A percentile compares a stretch with the other conserved stretches of the same genome.
phyloP scores from a whole-genome alignment of 2,888 invertebrate species.

The Cerastis rubricosa region DNA sequence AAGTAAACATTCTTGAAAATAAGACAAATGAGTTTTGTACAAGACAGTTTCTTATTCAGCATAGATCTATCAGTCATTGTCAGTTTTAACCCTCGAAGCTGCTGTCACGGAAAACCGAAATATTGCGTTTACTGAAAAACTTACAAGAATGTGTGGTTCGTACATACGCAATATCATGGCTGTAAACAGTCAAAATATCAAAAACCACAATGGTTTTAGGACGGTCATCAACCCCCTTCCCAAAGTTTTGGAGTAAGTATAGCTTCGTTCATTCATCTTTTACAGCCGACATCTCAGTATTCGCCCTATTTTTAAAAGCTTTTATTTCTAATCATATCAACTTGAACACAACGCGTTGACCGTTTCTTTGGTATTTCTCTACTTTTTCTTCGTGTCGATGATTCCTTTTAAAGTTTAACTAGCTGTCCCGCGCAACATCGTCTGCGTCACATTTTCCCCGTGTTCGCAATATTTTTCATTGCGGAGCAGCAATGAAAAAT shows the following conservation, averaged over 20 bases:
- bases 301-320: too few relatives aligned
- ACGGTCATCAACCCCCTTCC: neutral
- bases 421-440: too few relatives aligned
- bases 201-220: neutral
- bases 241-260: neutral
- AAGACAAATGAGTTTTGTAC: constrained; percentile 65
- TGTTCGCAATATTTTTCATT: too few relatives aligned
- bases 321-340: neutral
- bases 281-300: neutral
- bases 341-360: neutral
- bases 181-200: neutral
- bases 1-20: constrained; percentile 39
- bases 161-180: neutral
- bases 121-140: neutral
- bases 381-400: too few relatives aligned
- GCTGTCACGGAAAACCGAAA: constrained; percentile 10
- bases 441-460: too few relatives aligned
- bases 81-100: constrained; percentile 59
- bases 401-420: too few relatives aligned
- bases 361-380: neutral
- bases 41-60: constrained; percentile 64
- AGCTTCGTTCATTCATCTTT: neutral
- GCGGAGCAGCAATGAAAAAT: too few relatives aligned
- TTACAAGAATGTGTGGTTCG: neutral
- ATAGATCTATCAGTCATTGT: constrained; percentile 68